Base-by-base conservation (phyloP, 2,113 vertebrate species). In the Xyrauchen texanus region DNA sequence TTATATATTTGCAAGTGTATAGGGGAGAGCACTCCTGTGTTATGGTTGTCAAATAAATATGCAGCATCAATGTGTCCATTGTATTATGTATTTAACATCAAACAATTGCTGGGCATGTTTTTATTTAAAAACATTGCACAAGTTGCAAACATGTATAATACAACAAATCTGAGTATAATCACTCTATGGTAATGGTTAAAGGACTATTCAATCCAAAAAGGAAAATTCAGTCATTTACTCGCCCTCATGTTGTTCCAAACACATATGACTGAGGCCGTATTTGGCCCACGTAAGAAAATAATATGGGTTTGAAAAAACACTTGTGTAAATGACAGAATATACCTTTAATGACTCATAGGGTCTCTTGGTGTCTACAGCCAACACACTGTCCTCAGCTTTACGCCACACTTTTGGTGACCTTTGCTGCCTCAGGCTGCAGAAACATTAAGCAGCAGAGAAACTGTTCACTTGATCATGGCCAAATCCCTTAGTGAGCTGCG, bases 391-490 rank as follows among this genome's bases (percentile, higher is more conserved):
- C n/a, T 15, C 0, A 3, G 2, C 13, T 47, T 3, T 15, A 15
- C 7, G 7, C 9, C 45, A 8, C 42, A 65, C 12, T n/a, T 66
- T 8, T 65, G 44, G 4, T 34, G 13, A 6, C 42, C 34, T 63
- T 21, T 58, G 34, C 4, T 6, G 15, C 9, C 21, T 4, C 15
- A 34, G 21, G 1, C 21, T 34, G 21, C 21, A 34, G 10, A 42
- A 65, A 51, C 44, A 44, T n/a, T 63, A 11, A 61, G 16, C 13
- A 67, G 4, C 8, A n/a, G 34, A 51, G 3, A 45, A 45, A 10
- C 45, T 51, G 4, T 61, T 93, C 79, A 98, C 85, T 96, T 92
- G 80, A 98, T 91, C 84, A 98, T 95, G 5, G 97, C 98, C 82
- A 99, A 86, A 62, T 98, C 94, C 85, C 92, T 96, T 61, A 98